These are phyloP conservation scores for Acanthoscelides obtectus DNA, from an alignment of 2,888 invertebrate genomes.

Conservation along the genomic window DNA sequence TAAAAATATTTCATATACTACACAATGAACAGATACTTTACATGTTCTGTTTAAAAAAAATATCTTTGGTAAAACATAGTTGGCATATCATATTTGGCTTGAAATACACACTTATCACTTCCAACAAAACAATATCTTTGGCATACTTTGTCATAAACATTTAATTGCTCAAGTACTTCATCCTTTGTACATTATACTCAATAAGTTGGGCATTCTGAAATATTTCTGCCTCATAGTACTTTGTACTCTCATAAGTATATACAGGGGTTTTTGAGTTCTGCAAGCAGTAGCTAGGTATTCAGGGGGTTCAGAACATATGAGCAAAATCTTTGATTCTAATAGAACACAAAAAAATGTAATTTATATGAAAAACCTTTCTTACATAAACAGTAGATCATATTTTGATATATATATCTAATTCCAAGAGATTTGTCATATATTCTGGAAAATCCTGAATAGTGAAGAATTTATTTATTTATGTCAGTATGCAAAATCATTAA, in stretches of 20 bases:
- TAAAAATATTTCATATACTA: slow-evolving; percentile 3
- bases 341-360: no score
- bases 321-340: no score
- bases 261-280: not conserved
- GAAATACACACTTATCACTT: not conserved
- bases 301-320: no score
- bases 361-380: no score
- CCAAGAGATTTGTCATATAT: no score
- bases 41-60: slow-evolving; percentile 16
- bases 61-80: slow-evolving; percentile 19
- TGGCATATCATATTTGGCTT: not conserved
- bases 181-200: not conserved
- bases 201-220: not conserved
- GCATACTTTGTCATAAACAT: not conserved
- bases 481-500: no score
- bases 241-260: not conserved
- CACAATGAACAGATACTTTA: not conserved
- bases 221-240: not conserved
- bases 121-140: not conserved
- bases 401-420: no score
- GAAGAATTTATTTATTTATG: no score
- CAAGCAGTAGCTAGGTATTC: not conserved
- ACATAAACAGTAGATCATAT: no score
- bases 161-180: not conserved
- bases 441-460: no score